phyloP scores from a whole-genome alignment of 2,113 vertebrate species.

The Nyctereutes procyonoides region DNA sequence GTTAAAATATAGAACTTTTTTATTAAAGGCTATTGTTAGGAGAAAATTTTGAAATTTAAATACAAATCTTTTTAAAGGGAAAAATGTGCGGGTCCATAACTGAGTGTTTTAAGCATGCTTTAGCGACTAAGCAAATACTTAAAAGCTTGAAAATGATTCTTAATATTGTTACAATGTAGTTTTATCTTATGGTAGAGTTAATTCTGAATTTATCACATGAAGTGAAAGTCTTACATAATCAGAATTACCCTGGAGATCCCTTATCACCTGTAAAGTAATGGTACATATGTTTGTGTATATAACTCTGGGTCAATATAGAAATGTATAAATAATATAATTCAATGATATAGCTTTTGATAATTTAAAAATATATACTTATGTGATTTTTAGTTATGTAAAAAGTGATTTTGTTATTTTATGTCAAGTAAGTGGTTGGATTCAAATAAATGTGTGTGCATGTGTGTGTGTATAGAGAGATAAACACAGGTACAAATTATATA shows the following conservation, averaged over 20 bases:
- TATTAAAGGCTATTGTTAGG: constrained; percentile 58
- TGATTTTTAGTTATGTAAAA: background rate
- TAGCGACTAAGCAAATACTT: constrained; percentile 5
- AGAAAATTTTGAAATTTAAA: constrained; percentile 68
- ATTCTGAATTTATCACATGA: background rate
- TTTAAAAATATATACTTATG: background rate
- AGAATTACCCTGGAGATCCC: background rate
- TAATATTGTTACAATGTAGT: background rate
- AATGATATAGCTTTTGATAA: background rate
- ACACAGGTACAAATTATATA: background rate
- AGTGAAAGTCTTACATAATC: background rate
- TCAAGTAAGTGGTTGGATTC: background rate
- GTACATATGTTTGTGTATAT: background rate
- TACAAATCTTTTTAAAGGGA: constrained; percentile 30
- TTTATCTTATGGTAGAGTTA: background rate
- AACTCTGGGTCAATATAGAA: background rate
- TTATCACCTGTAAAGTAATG: background rate
- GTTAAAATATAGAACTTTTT: constrained; percentile 39
- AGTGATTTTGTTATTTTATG: background rate
- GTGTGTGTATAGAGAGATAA: background rate
- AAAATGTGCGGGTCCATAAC: background rate
- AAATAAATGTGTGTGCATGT: fast-evolving
- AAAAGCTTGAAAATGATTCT: background rate
- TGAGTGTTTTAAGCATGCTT: background rate
- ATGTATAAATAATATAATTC: background rate